Conservation (phyloP, 2,797 vertebrate species). For the Melanotaenia maccullochi region DNA sequence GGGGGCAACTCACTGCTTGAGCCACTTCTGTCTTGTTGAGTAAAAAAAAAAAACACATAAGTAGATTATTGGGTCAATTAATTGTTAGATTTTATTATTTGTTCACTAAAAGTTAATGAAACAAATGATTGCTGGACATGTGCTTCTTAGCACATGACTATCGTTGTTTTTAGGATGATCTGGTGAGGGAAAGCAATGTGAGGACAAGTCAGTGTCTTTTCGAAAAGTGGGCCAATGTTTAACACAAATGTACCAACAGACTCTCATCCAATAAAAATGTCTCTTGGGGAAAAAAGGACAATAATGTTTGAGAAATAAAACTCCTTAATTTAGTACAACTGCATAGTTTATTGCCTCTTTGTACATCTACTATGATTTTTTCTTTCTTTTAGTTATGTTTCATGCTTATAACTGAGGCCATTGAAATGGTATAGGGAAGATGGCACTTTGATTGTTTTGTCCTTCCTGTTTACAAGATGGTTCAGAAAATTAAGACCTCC, state of each 20-base stretch:
- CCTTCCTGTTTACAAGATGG: background rate
- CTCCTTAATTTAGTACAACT: background rate
- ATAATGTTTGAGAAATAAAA: background rate
- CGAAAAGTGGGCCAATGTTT: background rate
- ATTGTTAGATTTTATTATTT: background rate
- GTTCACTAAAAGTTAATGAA: background rate
- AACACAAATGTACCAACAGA: background rate
- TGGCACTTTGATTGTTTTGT: background rate
- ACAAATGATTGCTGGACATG: background rate
- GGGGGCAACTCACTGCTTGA: background rate
- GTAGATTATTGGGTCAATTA: background rate
- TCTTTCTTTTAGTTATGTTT: background rate
- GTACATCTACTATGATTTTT: background rate
- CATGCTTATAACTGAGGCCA: background rate
- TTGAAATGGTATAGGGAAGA: background rate
- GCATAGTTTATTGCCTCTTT: background rate
- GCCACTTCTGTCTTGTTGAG: background rate
- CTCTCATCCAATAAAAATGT: background rate
- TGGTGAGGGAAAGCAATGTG: background rate
- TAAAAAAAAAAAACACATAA: background rate
- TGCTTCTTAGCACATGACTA: slow-evolving; percentile 24
- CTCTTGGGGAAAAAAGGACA: background rate
- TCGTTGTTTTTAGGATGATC: background rate
- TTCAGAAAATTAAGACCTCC: background rate
- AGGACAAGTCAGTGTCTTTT: background rate